These are phyloP conservation scores for Heliocidaris tuberculata DNA, from an alignment of 35 echinoderm and acorn worm genomes.

Conservation along the genomic window DNA sequence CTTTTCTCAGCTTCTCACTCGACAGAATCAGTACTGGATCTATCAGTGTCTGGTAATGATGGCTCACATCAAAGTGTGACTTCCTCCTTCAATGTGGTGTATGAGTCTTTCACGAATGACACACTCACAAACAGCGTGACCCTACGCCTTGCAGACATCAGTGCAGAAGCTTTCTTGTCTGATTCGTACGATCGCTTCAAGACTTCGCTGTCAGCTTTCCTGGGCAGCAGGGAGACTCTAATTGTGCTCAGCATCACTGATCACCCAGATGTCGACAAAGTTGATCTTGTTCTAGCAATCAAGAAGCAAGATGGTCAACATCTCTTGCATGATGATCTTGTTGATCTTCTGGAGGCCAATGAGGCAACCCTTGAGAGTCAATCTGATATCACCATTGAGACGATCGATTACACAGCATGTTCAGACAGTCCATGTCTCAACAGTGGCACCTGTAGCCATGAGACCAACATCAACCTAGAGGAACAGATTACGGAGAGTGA, in stretches of 20 bases:
- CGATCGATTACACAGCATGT: slow-evolving; percentile 83
- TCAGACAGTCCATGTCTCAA: slow-evolving; percentile 69
- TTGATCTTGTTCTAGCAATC: slow-evolving; percentile 78
- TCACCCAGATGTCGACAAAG: slow-evolving; percentile 33
- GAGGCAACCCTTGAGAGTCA: slow-evolving; percentile 69
- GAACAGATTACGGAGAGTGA: slow-evolving; percentile 63
- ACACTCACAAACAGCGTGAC: slow-evolving; percentile 81
- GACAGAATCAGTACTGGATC: slow-evolving; percentile 53
- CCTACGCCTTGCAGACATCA: slow-evolving; percentile 53
- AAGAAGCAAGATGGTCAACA: slow-evolving; percentile 63
- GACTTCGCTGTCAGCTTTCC: slow-evolving; percentile 62
- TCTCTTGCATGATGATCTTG: slow-evolving; percentile 57
- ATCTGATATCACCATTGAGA: slow-evolving; percentile 64
- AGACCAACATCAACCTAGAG: slow-evolving; percentile 50
- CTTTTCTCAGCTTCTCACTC: slow-evolving; percentile 65
- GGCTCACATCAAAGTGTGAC: slow-evolving; percentile 68
- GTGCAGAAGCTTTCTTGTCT: slow-evolving; percentile 63
- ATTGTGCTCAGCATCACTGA: slow-evolving; percentile 78
- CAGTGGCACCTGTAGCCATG: slow-evolving; percentile 60
- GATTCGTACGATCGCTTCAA: slow-evolving; percentile 69
- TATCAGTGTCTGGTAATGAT: slow-evolving; percentile 78
- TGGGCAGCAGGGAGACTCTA: slow-evolving; percentile 66
- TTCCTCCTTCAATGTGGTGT: slow-evolving; percentile 72
- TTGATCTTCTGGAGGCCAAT: slow-evolving; percentile 62
- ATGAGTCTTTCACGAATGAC: slow-evolving; percentile 69